Conservation (phyloP, 92 coral and sea anemone genomes). For the Phymanthus crucifer region DNA sequence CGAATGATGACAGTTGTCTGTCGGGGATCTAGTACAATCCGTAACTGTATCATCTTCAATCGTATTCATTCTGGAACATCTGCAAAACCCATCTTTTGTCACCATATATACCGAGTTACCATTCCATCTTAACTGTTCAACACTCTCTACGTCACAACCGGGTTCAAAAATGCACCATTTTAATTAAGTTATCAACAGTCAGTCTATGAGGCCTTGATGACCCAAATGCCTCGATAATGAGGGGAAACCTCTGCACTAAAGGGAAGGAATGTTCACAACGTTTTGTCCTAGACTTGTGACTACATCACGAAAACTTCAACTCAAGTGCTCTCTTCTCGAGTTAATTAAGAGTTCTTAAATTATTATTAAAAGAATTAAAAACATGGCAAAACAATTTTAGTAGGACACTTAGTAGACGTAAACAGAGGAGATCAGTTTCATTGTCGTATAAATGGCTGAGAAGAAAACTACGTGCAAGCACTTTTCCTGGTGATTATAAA, state of each 20-base stretch:
- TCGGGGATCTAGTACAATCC: too few relatives aligned
- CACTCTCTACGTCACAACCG: neutral
- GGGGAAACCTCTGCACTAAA: neutral
- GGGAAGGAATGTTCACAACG: neutral
- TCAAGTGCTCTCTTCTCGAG: neutral
- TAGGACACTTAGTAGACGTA: neutral
- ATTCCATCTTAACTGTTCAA: too few relatives aligned
- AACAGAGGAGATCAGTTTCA: neutral
- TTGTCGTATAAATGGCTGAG: neutral
- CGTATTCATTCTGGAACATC: too few relatives aligned
- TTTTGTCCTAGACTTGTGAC: neutral
- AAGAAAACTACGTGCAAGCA: neutral
- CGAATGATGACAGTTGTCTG: too few relatives aligned
- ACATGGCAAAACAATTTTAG: neutral
- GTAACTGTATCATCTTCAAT: too few relatives aligned
- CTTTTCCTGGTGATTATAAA: neutral
- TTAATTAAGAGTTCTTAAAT: neutral
- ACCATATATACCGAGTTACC: too few relatives aligned
- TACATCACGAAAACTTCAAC: neutral
- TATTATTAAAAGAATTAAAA: neutral
- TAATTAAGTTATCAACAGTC: neutral
- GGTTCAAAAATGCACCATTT: neutral
- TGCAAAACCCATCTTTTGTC: too few relatives aligned
- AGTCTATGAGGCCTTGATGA: neutral
- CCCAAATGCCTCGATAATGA: neutral